Evolutionary conservation across 2,797 vertebrate genomes (phyloP).

Genomic region (Australoheros facetus): DNA sequence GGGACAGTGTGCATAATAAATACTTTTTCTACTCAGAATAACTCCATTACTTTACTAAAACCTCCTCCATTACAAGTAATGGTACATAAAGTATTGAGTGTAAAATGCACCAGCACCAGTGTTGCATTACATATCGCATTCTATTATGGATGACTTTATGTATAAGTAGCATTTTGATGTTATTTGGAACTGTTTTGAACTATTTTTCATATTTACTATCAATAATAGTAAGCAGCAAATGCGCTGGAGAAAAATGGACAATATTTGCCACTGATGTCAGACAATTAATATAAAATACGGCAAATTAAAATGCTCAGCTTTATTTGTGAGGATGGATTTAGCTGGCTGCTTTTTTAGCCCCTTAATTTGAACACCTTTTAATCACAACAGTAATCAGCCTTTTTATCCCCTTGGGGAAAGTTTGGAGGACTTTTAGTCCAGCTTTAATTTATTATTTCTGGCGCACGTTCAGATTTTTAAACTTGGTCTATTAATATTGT

Average conservation of each 20-base stretch:
- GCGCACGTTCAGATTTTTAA: conserved; percentile 10
- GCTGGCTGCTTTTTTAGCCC: background rate
- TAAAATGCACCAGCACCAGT: too few relatives aligned
- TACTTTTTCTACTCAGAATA: background rate
- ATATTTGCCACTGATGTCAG: background rate
- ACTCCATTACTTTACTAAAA: background rate
- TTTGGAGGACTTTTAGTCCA: background rate
- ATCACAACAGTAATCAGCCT: background rate
- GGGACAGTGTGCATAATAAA: background rate
- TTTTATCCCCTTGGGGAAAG: background rate
- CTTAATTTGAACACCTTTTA: background rate
- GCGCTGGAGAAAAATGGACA: background rate
- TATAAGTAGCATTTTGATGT: background rate
- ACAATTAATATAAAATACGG: background rate
- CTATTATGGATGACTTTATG: background rate
- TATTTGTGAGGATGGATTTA: background rate
- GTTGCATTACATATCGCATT: too few relatives aligned
- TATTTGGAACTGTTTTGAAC: background rate
- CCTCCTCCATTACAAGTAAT: background rate
- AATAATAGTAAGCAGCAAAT: background rate
- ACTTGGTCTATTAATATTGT: conserved; percentile 4
- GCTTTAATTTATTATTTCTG: conserved; percentile 6
- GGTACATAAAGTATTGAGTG: too few relatives aligned
- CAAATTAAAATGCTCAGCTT: background rate
- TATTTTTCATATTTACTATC: background rate